A percentile compares a stretch with the other conserved stretches of the same genome.
phyloP scores from a whole-genome alignment of 2,888 invertebrate species.

The Chaitophorus viminalis region DNA sequence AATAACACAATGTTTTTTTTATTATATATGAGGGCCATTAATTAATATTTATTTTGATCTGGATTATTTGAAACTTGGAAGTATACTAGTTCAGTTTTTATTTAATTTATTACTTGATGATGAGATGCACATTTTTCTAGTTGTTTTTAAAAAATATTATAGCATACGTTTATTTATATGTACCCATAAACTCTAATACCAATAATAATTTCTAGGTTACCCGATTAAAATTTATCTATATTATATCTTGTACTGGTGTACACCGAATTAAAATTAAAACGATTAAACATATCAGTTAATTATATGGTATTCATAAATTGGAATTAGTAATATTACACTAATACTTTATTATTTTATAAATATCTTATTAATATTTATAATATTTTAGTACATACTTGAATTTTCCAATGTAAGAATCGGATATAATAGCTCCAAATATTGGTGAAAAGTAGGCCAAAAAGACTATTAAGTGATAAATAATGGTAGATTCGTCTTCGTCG shows the following conservation, averaged over 20 bases:
- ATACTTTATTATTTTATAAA: too few species aligned
- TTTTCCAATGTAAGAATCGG: slow-evolving; percentile 92
- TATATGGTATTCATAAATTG: neutral
- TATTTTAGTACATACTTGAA: slow-evolving; percentile 71
- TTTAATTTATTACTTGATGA: too few species aligned
- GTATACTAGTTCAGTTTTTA: too few species aligned
- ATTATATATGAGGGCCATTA: too few species aligned
- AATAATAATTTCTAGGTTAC: too few species aligned
- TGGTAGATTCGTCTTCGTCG: slow-evolving; percentile 79
- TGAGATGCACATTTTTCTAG: too few species aligned
- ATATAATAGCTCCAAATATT: slow-evolving; percentile 89
- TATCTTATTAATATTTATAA: neutral
- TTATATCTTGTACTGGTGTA: neutral
- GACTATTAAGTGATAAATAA: slow-evolving; percentile 88
- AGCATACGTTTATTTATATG: too few species aligned
- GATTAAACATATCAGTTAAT: neutral
- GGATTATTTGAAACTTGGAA: too few species aligned
- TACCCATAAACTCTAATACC: too few species aligned
- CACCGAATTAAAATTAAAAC: neutral
- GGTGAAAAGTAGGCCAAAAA: slow-evolving; percentile 92
- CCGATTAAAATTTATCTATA: slow-evolving; percentile 24
- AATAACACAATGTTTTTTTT: too few species aligned
- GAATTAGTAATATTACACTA: neutral
- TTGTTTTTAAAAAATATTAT: too few species aligned
- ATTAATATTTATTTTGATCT: too few species aligned